Conservation (phyloP, 2,888 invertebrate genomes). For the Fragum fragum region DNA sequence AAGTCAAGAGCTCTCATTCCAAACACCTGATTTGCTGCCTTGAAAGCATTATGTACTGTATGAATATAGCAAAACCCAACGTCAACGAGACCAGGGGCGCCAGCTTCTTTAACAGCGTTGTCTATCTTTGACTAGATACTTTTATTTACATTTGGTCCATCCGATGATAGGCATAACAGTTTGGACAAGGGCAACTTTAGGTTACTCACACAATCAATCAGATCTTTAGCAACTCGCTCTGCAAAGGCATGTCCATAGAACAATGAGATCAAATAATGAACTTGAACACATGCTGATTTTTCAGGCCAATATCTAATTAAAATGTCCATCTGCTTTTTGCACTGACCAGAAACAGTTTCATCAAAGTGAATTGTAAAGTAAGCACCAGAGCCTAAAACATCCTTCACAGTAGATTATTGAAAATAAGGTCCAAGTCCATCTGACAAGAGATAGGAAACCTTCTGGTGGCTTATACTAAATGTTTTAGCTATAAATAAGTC, state of each 20-base stretch:
- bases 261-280: not conserved
- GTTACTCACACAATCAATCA: constrained; percentile 12
- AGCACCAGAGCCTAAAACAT: constrained; percentile 10
- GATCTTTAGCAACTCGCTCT: constrained; percentile 9
- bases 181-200: constrained; percentile 1
- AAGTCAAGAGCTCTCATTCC: constrained; percentile 29
- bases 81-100: constrained; percentile 17
- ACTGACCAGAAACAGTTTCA: constrained; percentile 24
- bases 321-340: constrained; percentile 21
- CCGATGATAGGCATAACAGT: constrained; percentile 3
- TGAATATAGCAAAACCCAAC: constrained; percentile 33
- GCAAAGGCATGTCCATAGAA: constrained; percentile 30
- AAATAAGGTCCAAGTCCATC: constrained; percentile 6
- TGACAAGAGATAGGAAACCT: constrained; percentile 20
- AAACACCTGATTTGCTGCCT: constrained; percentile 10
- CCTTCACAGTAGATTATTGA: constrained; percentile 8
- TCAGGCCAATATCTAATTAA: constrained; percentile 14
- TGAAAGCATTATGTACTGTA: constrained; percentile 31
- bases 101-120: constrained; percentile 19
- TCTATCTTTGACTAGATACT: constrained; percentile 2
- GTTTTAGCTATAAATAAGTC: constrained; percentile 19
- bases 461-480: constrained; percentile 24
- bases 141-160: constrained; percentile 38
- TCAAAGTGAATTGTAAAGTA: constrained; percentile 23
- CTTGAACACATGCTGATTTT: not conserved